A percentile compares a stretch with the other conserved stretches of the same genome.
Evolutionary conservation across 2,888 invertebrate species (phyloP).

Genomic region (Ophion ventricosus): DNA sequence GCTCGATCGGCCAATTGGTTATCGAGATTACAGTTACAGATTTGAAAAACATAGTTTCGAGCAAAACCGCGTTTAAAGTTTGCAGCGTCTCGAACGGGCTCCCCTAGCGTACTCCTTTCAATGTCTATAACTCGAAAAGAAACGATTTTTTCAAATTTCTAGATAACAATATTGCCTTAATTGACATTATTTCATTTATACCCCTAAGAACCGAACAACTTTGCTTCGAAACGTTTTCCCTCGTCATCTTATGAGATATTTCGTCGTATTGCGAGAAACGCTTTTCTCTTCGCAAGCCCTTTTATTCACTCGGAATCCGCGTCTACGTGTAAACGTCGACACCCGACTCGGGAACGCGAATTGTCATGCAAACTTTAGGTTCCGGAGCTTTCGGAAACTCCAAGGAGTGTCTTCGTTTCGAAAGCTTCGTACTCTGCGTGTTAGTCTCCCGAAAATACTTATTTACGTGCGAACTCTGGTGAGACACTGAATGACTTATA

Average conservation of each 20-base stretch:
- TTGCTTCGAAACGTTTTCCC: background rate
- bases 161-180: too few relatives aligned
- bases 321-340: background rate
- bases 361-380: constrained; percentile 34
- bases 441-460: background rate
- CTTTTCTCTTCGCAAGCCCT: too few relatives aligned
- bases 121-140: too few relatives aligned
- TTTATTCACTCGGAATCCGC: too few relatives aligned
- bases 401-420: constrained; percentile 8
- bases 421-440: background rate
- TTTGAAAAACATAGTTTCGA: too few relatives aligned
- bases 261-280: background rate
- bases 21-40: too few relatives aligned
- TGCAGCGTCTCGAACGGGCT: too few relatives aligned
- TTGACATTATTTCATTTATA: background rate
- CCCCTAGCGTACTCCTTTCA: too few relatives aligned
- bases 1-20: too few relatives aligned
- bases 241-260: too few relatives aligned
- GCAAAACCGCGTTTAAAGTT: too few relatives aligned
- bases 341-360: constrained; percentile 16
- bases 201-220: background rate
- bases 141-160: too few relatives aligned
- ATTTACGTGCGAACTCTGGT: constrained; percentile 8
- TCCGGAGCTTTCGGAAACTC: constrained; percentile 24
- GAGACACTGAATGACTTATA: constrained; percentile 9